Percentiles rank a stretch among this genome's conserved stretches.
Evolutionary conservation across 2,113 vertebrate genomes (phyloP).

Genomic region (Planiliza haematocheilus): DNA sequence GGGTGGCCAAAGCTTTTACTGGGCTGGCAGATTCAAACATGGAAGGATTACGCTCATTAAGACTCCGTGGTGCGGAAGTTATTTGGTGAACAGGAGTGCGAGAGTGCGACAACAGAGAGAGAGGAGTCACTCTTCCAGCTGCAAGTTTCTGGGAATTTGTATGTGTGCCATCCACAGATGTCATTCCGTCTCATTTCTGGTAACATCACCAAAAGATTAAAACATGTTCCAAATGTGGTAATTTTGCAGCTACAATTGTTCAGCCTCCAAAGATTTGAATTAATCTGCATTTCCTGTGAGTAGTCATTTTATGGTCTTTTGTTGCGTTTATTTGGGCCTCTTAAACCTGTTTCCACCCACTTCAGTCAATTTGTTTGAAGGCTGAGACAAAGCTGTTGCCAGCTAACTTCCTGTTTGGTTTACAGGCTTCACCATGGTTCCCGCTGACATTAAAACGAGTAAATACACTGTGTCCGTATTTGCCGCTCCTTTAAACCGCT

Average conservation of each 20-base stretch:
- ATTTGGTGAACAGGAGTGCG: conserved; percentile 23
- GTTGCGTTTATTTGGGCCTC: conserved; percentile 10
- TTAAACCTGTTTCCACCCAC: conserved; percentile 28
- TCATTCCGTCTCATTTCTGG: background rate
- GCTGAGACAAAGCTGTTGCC: conserved; percentile 13
- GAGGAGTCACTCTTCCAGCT: background rate
- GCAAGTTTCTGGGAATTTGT: conserved; percentile 4
- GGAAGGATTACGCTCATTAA: conserved; percentile 70
- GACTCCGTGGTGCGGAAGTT: conserved; percentile 32
- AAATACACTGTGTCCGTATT: conserved; percentile 12
- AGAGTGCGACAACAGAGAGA: conserved; percentile 10
- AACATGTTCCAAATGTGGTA: background rate
- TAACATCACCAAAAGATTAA: background rate
- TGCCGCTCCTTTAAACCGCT: conserved; percentile 33
- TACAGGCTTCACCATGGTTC: conserved; percentile 20
- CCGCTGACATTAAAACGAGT: conserved; percentile 27
- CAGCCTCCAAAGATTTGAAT: background rate
- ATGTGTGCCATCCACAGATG: conserved; percentile 1
- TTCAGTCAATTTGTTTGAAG: background rate
- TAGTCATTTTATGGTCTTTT: conserved; percentile 6
- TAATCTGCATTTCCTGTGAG: background rate
- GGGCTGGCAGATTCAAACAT: conserved; percentile 51
- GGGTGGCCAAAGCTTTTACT: conserved; percentile 59
- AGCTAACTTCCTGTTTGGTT: conserved; percentile 20
- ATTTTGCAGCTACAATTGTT: background rate